These are phyloP conservation scores for Sarcophaga subvicina DNA, from an alignment of 2,888 invertebrate genomes.

Conservation along the genomic window DNA sequence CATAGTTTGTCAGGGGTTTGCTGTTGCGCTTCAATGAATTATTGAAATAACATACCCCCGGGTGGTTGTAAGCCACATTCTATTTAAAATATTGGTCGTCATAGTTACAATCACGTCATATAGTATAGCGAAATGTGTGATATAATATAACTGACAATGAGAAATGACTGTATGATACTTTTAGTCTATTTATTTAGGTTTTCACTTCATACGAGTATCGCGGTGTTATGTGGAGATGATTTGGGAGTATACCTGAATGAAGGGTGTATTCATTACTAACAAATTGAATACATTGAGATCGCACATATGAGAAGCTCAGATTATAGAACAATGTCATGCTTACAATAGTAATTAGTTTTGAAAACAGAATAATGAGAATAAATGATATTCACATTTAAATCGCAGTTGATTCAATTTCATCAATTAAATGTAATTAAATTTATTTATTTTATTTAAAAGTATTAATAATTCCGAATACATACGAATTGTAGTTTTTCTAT, in stretches of 20 bases:
- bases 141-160: conserved; percentile 40
- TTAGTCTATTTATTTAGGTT: neutral
- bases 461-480: too few species aligned
- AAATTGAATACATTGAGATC: too few species aligned
- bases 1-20: conserved; percentile 37
- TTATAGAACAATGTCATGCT: too few species aligned
- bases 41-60: conserved; percentile 72
- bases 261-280: neutral
- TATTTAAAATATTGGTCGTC: conserved; percentile 56
- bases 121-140: neutral
- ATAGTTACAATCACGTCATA: conserved; percentile 62
- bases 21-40: conserved; percentile 69
- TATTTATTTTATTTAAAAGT: too few species aligned
- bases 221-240: neutral
- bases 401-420: too few species aligned
- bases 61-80: conserved; percentile 44
- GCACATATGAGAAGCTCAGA: too few species aligned
- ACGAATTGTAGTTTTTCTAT: too few species aligned
- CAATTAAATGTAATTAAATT: too few species aligned
- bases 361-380: too few species aligned
- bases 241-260: neutral
- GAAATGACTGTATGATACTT: conserved; percentile 7
- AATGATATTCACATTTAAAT: too few species aligned
- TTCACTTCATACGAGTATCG: neutral
- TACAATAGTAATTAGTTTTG: too few species aligned